Evolutionary conservation across 2,888 invertebrate genomes (phyloP).

Genomic region (Cinara cedri): DNA sequence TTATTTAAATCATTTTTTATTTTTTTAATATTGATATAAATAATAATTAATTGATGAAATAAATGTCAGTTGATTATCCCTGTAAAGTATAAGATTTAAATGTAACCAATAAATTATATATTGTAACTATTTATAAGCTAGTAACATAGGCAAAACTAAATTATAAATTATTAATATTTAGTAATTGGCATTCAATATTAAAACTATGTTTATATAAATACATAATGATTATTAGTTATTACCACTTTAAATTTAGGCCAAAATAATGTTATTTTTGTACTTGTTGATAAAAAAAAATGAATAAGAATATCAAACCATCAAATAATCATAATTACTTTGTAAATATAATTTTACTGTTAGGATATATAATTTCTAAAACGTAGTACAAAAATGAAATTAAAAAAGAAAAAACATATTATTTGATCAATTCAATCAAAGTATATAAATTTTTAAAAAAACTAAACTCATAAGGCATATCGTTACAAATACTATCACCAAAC

Average conservation of each 20-base stretch:
- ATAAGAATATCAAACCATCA: slow-evolving; percentile 21
- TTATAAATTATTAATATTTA: slow-evolving; percentile 8
- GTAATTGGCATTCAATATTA: slow-evolving; percentile 38
- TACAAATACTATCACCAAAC: slow-evolving; percentile 45
- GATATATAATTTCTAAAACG: not conserved
- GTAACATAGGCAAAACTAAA: slow-evolving; percentile 21
- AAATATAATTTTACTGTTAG: slow-evolving; percentile 4
- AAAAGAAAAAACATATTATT: slow-evolving; percentile 3
- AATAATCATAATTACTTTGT: slow-evolving; percentile 15
- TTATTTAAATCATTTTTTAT: slow-evolving; percentile 14
- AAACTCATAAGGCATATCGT: slow-evolving; percentile 42
- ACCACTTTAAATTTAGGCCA: slow-evolving; percentile 13
- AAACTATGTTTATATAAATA: slow-evolving; percentile 14
- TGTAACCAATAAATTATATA: slow-evolving; percentile 17
- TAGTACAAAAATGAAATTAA: slow-evolving; percentile 2
- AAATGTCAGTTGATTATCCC: slow-evolving; percentile 19
- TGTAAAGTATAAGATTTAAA: slow-evolving; percentile 49
- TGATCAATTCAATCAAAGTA: slow-evolving; percentile 8
- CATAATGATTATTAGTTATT: slow-evolving; percentile 7
- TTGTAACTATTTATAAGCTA: slow-evolving; percentile 4
- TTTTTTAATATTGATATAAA: slow-evolving; percentile 7
- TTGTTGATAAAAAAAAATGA: slow-evolving; percentile 23
- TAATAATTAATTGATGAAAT: slow-evolving; percentile 5
- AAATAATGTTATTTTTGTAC: slow-evolving; percentile 43
- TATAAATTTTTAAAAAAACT: slow-evolving; percentile 19